These are phyloP conservation scores for Allophyes oxyacanthae DNA, from an alignment of 2,888 invertebrate species.

Conservation along the genomic window DNA sequence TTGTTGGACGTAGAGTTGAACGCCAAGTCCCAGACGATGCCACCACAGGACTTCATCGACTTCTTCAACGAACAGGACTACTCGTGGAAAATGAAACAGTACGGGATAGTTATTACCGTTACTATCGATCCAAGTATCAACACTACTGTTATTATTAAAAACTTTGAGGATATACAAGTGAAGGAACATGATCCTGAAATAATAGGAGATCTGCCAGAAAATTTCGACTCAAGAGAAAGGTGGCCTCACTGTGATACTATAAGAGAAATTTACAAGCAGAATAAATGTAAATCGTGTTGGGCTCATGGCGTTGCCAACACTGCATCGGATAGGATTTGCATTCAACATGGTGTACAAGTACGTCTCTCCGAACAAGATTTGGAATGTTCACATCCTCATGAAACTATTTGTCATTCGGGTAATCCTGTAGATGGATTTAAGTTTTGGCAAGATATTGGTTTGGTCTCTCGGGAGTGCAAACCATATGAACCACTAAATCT, in stretches of 20 bases:
- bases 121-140: too few relatives aligned
- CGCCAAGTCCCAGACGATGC: too few relatives aligned
- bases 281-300: neutral
- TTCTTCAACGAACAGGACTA: too few relatives aligned
- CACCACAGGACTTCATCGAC: too few relatives aligned
- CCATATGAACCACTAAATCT: neutral
- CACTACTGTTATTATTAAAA: too few relatives aligned
- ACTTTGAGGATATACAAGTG: too few relatives aligned
- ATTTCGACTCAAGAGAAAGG: constrained; percentile 6
- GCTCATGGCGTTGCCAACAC: constrained; percentile 11
- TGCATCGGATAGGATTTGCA: constrained; percentile 12
- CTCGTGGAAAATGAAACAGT: too few relatives aligned
- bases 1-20: too few relatives aligned
- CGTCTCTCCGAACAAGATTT: constrained; percentile 7
- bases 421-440: neutral
- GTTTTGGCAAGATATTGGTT: neutral
- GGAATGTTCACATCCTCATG: neutral
- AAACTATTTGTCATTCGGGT: neutral
- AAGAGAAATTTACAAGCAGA: constrained; percentile 2
- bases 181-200: too few relatives aligned
- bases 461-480: constrained; percentile 1
- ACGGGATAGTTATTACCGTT: too few relatives aligned
- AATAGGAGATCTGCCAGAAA: neutral
- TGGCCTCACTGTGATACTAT: constrained; percentile 3
- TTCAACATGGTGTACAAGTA: neutral